Conservation (phyloP, 2,797 vertebrate genomes). For the Poecile montanus region DNA sequence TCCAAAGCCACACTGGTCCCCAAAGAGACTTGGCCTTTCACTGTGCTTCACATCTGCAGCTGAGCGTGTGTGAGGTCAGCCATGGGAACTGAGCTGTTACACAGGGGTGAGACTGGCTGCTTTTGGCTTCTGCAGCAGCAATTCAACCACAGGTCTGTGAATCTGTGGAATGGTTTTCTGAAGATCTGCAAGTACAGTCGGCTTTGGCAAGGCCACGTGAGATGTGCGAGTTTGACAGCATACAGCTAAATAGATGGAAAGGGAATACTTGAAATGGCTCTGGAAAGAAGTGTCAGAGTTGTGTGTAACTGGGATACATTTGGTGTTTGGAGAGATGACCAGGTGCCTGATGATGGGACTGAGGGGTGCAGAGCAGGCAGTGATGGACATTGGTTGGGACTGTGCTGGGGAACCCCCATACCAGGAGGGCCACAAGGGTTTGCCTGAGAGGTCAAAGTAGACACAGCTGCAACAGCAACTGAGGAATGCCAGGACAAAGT, state of each 20-base stretch:
- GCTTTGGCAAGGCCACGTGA: not conserved
- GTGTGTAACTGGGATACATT: not conserved
- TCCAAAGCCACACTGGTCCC: not conserved
- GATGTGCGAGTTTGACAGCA: fast-evolving
- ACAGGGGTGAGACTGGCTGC: not conserved
- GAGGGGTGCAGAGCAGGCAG: not conserved
- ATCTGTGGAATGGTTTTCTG: not conserved
- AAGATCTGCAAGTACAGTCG: not conserved
- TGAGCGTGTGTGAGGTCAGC: not conserved
- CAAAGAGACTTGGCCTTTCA: not conserved
- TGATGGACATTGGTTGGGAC: fast-evolving
- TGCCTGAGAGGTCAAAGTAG: not conserved
- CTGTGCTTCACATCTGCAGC: not conserved
- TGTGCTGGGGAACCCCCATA: not conserved
- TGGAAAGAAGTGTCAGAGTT: not conserved
- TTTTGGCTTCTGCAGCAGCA: not conserved
- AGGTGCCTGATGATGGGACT: fast-evolving
- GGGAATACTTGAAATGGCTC: not conserved
- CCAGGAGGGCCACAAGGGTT: not conserved
- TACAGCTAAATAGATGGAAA: not conserved
- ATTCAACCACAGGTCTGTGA: not conserved
- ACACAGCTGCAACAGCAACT: not conserved
- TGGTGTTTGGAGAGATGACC: not conserved
- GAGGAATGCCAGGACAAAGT: not conserved
- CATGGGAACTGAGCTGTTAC: not conserved